A percentile compares a stretch with the other conserved stretches of the same genome.
These are phyloP conservation scores for Acronicta leporina DNA, from an alignment of 2,888 invertebrate genomes.

Conservation along the genomic window DNA sequence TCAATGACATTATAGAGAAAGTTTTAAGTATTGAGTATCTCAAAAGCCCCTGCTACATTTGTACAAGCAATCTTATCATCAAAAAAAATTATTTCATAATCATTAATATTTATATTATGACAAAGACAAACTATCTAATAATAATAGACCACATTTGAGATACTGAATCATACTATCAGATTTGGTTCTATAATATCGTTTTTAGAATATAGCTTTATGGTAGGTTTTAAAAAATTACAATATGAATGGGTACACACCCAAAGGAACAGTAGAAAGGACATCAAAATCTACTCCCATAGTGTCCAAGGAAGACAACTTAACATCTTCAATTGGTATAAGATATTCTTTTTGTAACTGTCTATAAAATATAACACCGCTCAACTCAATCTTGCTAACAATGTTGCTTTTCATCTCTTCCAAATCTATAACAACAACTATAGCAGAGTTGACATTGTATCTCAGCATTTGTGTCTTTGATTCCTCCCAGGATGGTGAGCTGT, in stretches of 20 bases:
- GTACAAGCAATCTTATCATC: slow-evolving; percentile 13
- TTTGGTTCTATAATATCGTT: no score
- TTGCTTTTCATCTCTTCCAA: slow-evolving; percentile 68
- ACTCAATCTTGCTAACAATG: slow-evolving; percentile 65
- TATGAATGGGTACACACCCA: slow-evolving; percentile 59
- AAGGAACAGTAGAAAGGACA: slow-evolving; percentile 59
- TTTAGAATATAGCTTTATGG: no score
- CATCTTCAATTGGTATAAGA: slow-evolving; percentile 71
- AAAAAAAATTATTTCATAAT: no score
- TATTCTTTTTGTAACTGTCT: slow-evolving; percentile 60
- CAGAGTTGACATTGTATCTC: slow-evolving; percentile 51
- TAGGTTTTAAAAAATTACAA: not conserved
- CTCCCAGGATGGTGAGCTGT: slow-evolving; percentile 67
- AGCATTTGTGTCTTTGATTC: slow-evolving; percentile 58
- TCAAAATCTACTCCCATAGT: slow-evolving; percentile 72
- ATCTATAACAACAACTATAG: slow-evolving; percentile 65
- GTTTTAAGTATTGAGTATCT: no score
- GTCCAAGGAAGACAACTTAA: slow-evolving; percentile 67
- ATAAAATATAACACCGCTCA: slow-evolving; percentile 70
- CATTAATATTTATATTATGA: no score
- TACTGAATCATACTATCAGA: no score
- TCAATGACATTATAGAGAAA: no score
- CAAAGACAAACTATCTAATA: no score
- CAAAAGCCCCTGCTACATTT: slow-evolving; percentile 16
- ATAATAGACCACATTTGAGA: no score